Evolutionary conservation across 2,888 invertebrate species (phyloP).

Genomic region (Brassicogethes aeneus): DNA sequence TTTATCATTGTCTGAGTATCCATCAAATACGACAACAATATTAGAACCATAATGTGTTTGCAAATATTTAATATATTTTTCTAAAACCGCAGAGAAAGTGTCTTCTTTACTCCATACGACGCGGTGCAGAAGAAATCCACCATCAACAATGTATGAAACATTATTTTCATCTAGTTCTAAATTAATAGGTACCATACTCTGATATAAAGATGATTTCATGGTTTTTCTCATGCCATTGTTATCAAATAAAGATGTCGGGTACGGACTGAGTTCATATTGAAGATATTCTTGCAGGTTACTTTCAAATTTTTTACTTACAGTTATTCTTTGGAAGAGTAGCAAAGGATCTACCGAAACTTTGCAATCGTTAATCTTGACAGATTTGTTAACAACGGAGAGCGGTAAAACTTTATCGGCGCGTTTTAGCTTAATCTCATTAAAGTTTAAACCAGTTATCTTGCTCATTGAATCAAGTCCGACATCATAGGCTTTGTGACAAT

Average conservation of each 20-base stretch:
- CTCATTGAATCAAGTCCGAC: conserved; percentile 22
- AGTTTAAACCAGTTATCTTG: conserved; percentile 22
- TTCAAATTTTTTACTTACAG: conserved; percentile 19
- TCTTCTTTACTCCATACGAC: conserved; percentile 20
- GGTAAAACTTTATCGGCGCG: conserved; percentile 25
- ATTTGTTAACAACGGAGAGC: conserved; percentile 21
- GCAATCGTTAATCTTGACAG: conserved; percentile 23
- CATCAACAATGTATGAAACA: conserved; percentile 20
- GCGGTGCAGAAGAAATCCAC: conserved; percentile 21
- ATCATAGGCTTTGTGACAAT: conserved; percentile 26
- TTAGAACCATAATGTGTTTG: conserved; percentile 15
- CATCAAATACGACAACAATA: conserved; percentile 18
- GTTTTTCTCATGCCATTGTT: conserved; percentile 19
- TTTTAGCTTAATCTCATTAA: conserved; percentile 23
- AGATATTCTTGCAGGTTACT: conserved; percentile 25
- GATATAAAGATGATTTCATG: conserved; percentile 13
- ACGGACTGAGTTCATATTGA: conserved; percentile 25
- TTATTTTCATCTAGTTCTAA: conserved; percentile 11
- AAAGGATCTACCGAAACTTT: conserved; percentile 19
- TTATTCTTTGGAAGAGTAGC: conserved; percentile 22
- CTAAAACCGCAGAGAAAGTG: conserved; percentile 17
- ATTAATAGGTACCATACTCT: conserved; percentile 13
- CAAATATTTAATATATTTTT: conserved; percentile 20
- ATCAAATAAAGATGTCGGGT: conserved; percentile 21
- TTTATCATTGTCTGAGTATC: conserved; percentile 21